A percentile compares a stretch with the other conserved stretches of the same genome.
These are phyloP conservation scores for Acheta domesticus DNA, from an alignment of 2,888 invertebrate genomes.

Conservation along the genomic window DNA sequence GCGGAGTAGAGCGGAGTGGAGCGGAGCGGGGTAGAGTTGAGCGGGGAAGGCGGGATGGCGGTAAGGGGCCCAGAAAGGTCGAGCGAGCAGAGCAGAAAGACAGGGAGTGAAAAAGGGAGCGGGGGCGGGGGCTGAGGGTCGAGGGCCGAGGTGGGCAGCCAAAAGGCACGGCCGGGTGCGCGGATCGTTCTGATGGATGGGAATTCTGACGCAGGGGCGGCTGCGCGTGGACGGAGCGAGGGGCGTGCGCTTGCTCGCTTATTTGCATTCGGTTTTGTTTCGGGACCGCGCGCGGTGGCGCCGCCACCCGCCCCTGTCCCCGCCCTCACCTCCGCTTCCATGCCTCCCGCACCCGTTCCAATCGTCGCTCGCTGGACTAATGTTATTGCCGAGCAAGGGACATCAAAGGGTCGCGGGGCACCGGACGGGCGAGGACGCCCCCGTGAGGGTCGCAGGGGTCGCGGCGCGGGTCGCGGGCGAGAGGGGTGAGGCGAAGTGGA, in stretches of 20 bases:
- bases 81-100: too few relatives aligned
- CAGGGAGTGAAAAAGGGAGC: too few relatives aligned
- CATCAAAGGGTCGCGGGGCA: neutral
- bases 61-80: too few relatives aligned
- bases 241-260: neutral
- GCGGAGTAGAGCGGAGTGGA: too few relatives aligned
- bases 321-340: too few relatives aligned
- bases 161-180: neutral
- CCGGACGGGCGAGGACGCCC: too few relatives aligned
- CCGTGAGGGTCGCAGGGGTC: too few relatives aligned
- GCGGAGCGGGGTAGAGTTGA: too few relatives aligned
- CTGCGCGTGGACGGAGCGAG: neutral
- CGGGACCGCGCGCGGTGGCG: neutral
- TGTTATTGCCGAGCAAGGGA: neutral
- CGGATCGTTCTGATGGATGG: neutral
- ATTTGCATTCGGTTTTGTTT: conserved; percentile 1
- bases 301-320: neutral
- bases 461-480: too few relatives aligned
- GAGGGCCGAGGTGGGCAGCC: neutral
- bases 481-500: too few relatives aligned
- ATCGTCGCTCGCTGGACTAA: neutral
- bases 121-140: neutral
- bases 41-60: too few relatives aligned
- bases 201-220: neutral
- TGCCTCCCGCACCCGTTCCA: too few relatives aligned